Conservation (phyloP, 2,113 vertebrate genomes). For the Gallinago undulata region DNA sequence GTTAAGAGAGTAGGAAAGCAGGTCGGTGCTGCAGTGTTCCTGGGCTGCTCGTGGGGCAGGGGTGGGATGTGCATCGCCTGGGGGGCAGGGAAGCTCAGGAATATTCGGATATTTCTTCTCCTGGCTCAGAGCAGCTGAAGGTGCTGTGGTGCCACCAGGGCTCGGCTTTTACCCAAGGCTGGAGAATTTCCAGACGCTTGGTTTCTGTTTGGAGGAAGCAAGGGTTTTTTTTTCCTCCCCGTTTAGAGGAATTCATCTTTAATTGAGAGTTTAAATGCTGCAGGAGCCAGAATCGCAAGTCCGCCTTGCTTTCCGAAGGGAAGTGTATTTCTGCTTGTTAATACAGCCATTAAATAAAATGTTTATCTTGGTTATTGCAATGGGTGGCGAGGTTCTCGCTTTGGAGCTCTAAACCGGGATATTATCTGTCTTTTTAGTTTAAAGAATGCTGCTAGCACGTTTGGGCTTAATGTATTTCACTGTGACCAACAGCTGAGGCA, state of each 20-base stretch:
- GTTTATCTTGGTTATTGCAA: slow-evolving; percentile 28
- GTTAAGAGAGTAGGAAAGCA: not conserved
- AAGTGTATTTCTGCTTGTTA: not conserved
- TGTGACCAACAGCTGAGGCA: not conserved
- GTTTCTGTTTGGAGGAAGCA: not conserved
- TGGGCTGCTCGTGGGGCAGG: not conserved
- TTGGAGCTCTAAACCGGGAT: not conserved
- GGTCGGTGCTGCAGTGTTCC: not conserved
- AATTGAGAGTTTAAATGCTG: not conserved
- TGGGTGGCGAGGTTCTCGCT: not conserved
- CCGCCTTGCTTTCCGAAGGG: not conserved
- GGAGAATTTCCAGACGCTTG: not conserved
- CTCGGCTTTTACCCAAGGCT: not conserved
- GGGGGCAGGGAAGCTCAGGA: fast-evolving
- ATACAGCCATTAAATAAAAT: not conserved
- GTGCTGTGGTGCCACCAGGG: not conserved
- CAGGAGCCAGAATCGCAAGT: not conserved
- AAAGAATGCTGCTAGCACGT: not conserved
- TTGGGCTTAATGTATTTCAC: not conserved
- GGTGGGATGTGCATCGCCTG: fast-evolving
- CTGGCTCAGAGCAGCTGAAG: not conserved
- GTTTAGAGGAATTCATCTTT: not conserved
- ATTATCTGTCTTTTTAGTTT: slow-evolving; percentile 8
- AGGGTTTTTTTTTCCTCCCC: not conserved
- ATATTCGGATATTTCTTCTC: not conserved